These are phyloP conservation scores for Plumapathes pennacea DNA, from an alignment of 92 coral and sea anemone species.

Conservation along the genomic window DNA sequence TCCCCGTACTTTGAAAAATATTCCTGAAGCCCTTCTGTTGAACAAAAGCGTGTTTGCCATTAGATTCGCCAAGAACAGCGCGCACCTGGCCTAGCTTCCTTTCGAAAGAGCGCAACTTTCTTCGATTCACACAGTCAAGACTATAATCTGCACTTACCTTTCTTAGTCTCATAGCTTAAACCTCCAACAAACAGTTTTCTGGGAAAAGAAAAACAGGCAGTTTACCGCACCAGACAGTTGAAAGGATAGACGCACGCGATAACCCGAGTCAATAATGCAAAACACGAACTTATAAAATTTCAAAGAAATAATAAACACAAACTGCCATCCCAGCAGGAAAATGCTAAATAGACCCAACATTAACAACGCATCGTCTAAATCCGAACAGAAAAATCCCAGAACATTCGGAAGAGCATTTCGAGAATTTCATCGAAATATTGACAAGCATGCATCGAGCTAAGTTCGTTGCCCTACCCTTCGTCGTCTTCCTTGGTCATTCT, in stretches of 20 bases:
- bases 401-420: conserved; percentile 22
- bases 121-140: conserved; percentile 10
- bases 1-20: conserved; percentile 90
- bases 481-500: conserved; percentile 97
- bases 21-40: conserved; percentile 74
- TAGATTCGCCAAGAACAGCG: conserved; percentile 1
- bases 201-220: conserved; percentile 19
- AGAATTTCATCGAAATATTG: conserved; percentile 56
- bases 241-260: no score
- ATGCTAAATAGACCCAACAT: conserved; percentile 4
- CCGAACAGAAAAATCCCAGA: conserved; percentile 10
- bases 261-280: no score
- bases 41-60: conserved; percentile 5
- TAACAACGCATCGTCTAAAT: conserved; percentile 5
- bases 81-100: conserved; percentile 1
- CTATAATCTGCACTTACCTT: conserved; percentile 63
- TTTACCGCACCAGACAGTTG: conserved; percentile 19
- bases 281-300: conserved; percentile 11
- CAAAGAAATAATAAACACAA: conserved; percentile 35
- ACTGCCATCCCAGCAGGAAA: conserved; percentile 34
- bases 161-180: conserved; percentile 91
- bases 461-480: conserved; percentile 70
- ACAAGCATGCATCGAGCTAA: conserved; percentile 19
- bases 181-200: conserved; percentile 99
- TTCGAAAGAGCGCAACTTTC: conserved; percentile 4